Base-by-base conservation (phyloP, 35 echinoderm and acorn worm species). In the Holothuria glaberrima region DNA sequence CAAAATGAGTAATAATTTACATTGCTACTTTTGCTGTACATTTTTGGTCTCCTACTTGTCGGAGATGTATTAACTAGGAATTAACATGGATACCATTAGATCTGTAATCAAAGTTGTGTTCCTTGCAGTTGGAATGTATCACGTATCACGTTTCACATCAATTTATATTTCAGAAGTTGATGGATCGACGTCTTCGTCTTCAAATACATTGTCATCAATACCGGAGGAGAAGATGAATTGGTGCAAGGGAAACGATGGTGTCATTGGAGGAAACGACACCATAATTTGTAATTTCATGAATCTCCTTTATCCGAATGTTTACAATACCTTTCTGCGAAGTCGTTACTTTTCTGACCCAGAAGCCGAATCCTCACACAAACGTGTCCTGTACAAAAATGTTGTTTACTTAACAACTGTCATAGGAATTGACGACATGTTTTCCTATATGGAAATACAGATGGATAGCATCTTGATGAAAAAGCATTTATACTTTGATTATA, bases 211-310 rank as follows among this genome's bases (percentile, higher is more conserved):
- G 44, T 46, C 44, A 46, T 46, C 44, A 5, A 46, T 76, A 6
- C 72, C 72, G 20, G 30, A 21, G 21, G 72, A 33, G 4, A 16
- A 25, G 3, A 19, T 76, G 41, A 20, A 41, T 6, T 76, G 72
- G 33, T 76, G 33, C 22, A 45, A 27, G 21, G 24, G 20, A 12
- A 20, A 16, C 6, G 44, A 10, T 5, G 44, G 10, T 46, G 44
- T 46, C 44, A 4, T 46, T 5, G 18, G 19, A 17, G 16, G 7
- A 41, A 17, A 10, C 5, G 34, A 31, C 20, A 20, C 9, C 16
- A 21, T 12, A 76, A 41, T 76, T 10, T 76, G 72, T 76, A 41
- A 76, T 31, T 45, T 76, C 21, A 36, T 22, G 7, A 76, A 76
- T 25, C 72, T 76, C 33, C 41, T 30, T 45, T 76, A 20, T 20